Conservation (phyloP, 1,140 invertebrate genomes). For the Marisa cornuarietis region DNA sequence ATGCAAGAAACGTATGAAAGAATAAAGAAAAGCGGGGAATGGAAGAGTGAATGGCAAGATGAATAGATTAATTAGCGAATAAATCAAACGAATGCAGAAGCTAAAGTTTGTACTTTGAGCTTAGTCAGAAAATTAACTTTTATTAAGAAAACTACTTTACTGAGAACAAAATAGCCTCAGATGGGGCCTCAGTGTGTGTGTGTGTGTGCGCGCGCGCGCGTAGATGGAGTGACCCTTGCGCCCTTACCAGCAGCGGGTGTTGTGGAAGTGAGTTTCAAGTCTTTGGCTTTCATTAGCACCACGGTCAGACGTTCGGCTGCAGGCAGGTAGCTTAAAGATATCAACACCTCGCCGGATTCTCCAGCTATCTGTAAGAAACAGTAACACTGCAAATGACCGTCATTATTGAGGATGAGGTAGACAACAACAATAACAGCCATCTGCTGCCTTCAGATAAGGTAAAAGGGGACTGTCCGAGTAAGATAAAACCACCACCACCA, state of each 20-base stretch:
- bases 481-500: too few species aligned
- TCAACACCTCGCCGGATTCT: conserved; percentile 76
- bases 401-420: too few species aligned
- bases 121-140: background rate
- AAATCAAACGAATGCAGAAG: background rate
- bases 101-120: too few species aligned
- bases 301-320: conserved; percentile 81
- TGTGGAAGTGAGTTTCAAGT: conserved; percentile 69
- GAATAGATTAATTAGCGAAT: background rate
- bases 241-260: conserved; percentile 36
- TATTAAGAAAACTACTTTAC: too few species aligned
- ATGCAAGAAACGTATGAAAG: background rate
- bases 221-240: too few species aligned
- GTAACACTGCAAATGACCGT: background rate
- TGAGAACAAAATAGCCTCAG: too few species aligned
- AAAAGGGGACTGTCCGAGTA: too few species aligned
- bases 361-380: conserved; percentile 27
- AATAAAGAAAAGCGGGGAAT: background rate
- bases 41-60: background rate
- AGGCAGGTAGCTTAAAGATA: conserved; percentile 81
- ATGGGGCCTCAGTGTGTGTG: too few species aligned
- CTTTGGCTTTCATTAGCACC: conserved; percentile 82
- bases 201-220: too few species aligned
- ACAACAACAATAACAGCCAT: too few species aligned
- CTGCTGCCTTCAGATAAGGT: too few species aligned